Conservation (phyloP, 2,888 invertebrate genomes). For the Parthenolecanium corni region DNA sequence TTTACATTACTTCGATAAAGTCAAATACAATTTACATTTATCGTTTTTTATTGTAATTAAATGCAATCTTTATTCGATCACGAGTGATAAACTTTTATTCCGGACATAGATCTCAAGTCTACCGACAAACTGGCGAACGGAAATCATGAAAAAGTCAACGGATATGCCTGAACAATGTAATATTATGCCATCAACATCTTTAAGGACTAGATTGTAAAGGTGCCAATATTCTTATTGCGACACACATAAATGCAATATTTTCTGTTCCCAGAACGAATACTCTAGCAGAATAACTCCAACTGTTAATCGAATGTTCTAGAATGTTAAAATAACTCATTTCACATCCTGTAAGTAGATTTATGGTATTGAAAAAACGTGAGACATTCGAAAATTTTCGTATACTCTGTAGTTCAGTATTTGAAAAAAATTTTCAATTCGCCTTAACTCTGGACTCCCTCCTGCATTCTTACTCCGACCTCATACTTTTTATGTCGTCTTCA, state of each 20-base stretch:
- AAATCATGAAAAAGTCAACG: slow-evolving; percentile 12
- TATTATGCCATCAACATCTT: no score
- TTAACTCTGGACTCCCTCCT: no score
- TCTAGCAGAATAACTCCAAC: neutral
- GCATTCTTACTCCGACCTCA: no score
- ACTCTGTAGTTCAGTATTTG: no score
- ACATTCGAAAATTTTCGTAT: no score
- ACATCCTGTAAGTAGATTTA: neutral
- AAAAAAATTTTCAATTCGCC: no score
- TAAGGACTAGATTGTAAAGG: neutral
- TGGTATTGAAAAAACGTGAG: no score
- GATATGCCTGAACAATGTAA: slow-evolving; percentile 1
- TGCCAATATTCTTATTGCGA: slow-evolving; percentile 6
- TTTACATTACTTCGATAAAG: neutral
- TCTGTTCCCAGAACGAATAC: neutral
- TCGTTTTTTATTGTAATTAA: neutral
- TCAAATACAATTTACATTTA: neutral
- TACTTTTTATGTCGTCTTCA: no score
- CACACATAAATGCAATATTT: neutral
- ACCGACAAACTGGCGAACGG: slow-evolving; percentile 9
- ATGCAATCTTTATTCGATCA: slow-evolving; percentile 17
- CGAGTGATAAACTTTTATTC: neutral
- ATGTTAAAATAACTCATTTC: neutral
- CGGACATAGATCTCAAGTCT: neutral
- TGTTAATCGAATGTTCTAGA: neutral